phyloP scores from a whole-genome alignment of 2,113 vertebrate species.

The Festucalex cinctus region DNA sequence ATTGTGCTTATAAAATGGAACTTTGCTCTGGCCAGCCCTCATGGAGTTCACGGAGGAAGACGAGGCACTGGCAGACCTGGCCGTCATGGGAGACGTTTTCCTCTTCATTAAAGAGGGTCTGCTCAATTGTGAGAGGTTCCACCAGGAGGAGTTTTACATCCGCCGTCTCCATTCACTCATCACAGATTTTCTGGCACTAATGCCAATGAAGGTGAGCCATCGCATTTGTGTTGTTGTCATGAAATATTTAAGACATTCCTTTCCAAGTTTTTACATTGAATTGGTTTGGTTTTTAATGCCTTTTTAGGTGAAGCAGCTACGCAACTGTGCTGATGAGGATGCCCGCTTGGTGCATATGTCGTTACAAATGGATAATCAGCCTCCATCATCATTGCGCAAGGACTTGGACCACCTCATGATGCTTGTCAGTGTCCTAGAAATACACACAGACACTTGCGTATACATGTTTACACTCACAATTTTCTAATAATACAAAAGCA shows the following conservation, averaged over 20 bases:
- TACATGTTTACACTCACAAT: background rate
- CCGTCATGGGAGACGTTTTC: constrained; percentile 86
- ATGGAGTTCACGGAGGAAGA: constrained; percentile 96
- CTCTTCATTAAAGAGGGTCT: constrained; percentile 91
- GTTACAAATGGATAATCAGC: constrained; percentile 91
- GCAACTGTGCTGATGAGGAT: constrained; percentile 95
- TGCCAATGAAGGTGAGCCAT: constrained; percentile 94
- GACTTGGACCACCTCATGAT: constrained; percentile 95
- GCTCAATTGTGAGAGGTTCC: constrained; percentile 83
- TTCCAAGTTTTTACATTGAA: background rate
- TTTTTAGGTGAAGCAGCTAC: constrained; percentile 90
- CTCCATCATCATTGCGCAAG: constrained; percentile 82
- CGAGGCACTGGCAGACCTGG: constrained; percentile 88
- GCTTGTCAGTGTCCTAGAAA: constrained; percentile 73
- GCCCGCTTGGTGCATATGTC: constrained; percentile 95
- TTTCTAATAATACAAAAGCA: background rate
- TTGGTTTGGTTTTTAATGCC: constrained; percentile 21
- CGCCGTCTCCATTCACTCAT: constrained; percentile 90
- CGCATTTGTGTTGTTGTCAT: background rate
- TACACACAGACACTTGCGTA: background rate
- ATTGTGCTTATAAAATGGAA: background rate
- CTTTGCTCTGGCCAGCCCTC: constrained; percentile 70
- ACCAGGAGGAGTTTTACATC: constrained; percentile 92
- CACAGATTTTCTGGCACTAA: constrained; percentile 92
- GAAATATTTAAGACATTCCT: background rate